A percentile compares a stretch with the other conserved stretches of the same genome.
phyloP scores from a whole-genome alignment of 2,888 invertebrate genomes.

The Eupithecia centaureata region DNA sequence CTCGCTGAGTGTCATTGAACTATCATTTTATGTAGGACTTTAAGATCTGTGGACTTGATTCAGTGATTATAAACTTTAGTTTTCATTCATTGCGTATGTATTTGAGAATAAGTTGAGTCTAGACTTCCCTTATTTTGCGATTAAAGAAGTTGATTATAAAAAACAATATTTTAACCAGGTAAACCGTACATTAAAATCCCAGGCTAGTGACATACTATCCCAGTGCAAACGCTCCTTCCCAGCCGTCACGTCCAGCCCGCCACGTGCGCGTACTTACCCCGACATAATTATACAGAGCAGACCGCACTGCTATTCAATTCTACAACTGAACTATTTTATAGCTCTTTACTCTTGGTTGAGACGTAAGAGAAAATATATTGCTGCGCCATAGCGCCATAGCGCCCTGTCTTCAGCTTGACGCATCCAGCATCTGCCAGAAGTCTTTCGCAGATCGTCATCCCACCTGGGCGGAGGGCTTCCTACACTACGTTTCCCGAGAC shows the following conservation, averaged over 20 bases:
- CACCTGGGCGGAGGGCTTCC: no score
- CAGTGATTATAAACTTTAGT: not conserved
- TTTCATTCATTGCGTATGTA: not conserved
- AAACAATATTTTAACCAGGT: not conserved
- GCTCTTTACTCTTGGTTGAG: not conserved
- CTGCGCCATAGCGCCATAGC: no score
- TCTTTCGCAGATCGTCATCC: no score
- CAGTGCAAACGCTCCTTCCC: conserved; percentile 47
- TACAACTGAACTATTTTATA: conserved; percentile 42
- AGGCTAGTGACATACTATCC: conserved; percentile 21
- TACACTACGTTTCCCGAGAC: no score
- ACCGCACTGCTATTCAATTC: conserved; percentile 55
- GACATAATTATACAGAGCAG: conserved; percentile 73
- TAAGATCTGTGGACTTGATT: no score
- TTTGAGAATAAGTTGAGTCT: no score
- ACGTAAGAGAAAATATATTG: not conserved
- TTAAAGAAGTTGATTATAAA: no score
- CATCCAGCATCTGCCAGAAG: no score
- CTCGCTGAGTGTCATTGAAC: no score
- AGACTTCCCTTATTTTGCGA: no score
- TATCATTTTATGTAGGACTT: not conserved
- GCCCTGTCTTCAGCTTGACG: no score
- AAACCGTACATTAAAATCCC: not conserved
- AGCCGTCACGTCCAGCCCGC: conserved; percentile 58
- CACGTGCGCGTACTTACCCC: conserved; percentile 69